Conservation (phyloP, 2,113 vertebrate genomes). For the Phylloscopus whistleri region DNA sequence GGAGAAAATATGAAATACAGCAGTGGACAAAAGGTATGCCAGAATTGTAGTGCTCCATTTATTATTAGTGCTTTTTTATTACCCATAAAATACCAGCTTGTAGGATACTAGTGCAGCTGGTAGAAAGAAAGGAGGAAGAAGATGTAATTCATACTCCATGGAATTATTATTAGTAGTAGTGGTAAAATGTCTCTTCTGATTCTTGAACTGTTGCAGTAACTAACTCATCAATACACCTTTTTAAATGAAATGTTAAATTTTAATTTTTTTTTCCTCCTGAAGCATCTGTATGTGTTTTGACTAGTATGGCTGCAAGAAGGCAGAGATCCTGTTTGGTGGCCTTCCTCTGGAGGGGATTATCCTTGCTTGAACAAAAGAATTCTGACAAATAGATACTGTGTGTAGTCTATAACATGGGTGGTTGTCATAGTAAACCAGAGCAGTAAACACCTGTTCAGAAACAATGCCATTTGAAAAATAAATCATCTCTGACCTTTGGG, state of each 20-base stretch:
- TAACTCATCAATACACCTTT: background rate
- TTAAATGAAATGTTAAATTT: background rate
- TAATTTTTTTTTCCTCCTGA: background rate
- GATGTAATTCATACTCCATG: background rate
- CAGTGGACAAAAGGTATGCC: background rate
- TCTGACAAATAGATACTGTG: background rate
- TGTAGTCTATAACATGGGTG: background rate
- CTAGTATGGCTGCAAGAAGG: background rate
- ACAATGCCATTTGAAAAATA: background rate
- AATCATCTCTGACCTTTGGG: background rate
- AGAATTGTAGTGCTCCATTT: background rate
- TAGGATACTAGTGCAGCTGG: background rate
- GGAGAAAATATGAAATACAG: background rate
- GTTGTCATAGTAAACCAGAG: conserved; percentile 39
- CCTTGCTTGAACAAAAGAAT: conserved; percentile 21
- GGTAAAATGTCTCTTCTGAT: background rate
- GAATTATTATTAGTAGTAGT: background rate
- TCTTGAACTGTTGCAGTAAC: background rate
- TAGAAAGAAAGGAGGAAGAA: background rate
- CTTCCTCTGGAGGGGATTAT: background rate
- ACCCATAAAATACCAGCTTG: background rate
- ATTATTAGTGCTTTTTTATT: background rate
- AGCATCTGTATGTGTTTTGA: background rate
- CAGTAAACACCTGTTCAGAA: conserved; percentile 20
- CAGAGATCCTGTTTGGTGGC: background rate